Base-by-base conservation (phyloP, 2,888 invertebrate genomes). In the Oligia latruncula region DNA sequence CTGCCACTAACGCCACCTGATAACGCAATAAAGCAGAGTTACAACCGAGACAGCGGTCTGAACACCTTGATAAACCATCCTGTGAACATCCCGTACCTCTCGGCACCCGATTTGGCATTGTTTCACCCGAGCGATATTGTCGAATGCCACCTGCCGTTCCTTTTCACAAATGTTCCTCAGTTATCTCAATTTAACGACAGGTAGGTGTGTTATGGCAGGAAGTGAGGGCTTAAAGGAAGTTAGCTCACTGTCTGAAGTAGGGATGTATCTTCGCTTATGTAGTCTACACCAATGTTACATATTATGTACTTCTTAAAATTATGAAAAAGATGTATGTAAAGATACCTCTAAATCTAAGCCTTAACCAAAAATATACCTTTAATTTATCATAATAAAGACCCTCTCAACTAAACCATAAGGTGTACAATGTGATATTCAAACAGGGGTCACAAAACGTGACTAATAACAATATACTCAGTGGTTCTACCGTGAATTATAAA, bases 121-220 rank as follows among this genome's bases (percentile, higher is more conserved):
- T 87, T 89, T 91, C 86, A 88, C 87, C 82, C 67, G 74, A 74
- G 84, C 67, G 83, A 88, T 87, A 85, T 87, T 89, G 90, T 90
- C 87, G 85, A 90, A 90, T 87, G 85, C 88, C 77, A 88, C 86
- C 76, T 87, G 77, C 85, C 74, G 82, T 85, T 88, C 84, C 88
- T 84, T 87, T 88, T 80, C 85, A 86, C 75, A 73, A 90, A 88
- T 88, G 85, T 78, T 86, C 87, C 78, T 82, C 83, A 86, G 87
- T 89, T 91, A 89, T 88, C 86, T 87, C 85, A 88, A 90, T 89
- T 90, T 89, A 89, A 88, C 80, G 88, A 87, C 84, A 85, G 88
- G 86, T 89, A 88, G 89, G 82, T 88, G 87, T 87, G 86, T 88
- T 88, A 90, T 90, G 85, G 86, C 86, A 88, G 87, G 80, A 88